phyloP scores from a whole-genome alignment of 2,888 invertebrate species.

The Cantharis rustica region DNA sequence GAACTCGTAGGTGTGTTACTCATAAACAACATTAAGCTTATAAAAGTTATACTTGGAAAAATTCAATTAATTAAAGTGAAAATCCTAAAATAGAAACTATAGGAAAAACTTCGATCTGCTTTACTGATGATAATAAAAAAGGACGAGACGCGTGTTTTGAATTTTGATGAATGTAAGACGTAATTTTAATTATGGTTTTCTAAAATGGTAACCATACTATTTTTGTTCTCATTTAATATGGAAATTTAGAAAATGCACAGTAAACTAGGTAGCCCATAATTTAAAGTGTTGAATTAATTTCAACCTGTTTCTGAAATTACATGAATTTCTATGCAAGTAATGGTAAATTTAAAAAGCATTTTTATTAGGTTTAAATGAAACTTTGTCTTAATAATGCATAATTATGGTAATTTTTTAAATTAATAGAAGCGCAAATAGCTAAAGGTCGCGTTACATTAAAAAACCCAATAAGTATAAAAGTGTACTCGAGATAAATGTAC shows the following conservation, averaged over 20 bases:
- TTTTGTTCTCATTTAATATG: neutral
- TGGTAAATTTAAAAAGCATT: neutral
- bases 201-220: neutral
- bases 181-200: neutral
- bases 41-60: too few species aligned
- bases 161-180: neutral
- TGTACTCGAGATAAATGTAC: neutral
- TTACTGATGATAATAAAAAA: neutral
- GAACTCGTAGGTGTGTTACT: neutral
- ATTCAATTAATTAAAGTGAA: too few species aligned
- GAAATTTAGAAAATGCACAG: neutral
- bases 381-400: neutral
- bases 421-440: neutral
- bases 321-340: neutral
- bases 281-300: neutral
- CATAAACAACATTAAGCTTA: too few species aligned
- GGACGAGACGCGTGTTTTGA: neutral
- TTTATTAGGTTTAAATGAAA: neutral
- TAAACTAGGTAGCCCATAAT: neutral
- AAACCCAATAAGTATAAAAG: neutral
- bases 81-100: too few species aligned
- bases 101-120: neutral
- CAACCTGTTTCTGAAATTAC: neutral
- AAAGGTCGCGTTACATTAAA: neutral
- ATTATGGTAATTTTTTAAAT: neutral